Percentiles rank a stretch among this genome's conserved stretches.
These are phyloP conservation scores for Spialia ferax DNA, from an alignment of 2,888 invertebrate genomes.

Conservation along the genomic window DNA sequence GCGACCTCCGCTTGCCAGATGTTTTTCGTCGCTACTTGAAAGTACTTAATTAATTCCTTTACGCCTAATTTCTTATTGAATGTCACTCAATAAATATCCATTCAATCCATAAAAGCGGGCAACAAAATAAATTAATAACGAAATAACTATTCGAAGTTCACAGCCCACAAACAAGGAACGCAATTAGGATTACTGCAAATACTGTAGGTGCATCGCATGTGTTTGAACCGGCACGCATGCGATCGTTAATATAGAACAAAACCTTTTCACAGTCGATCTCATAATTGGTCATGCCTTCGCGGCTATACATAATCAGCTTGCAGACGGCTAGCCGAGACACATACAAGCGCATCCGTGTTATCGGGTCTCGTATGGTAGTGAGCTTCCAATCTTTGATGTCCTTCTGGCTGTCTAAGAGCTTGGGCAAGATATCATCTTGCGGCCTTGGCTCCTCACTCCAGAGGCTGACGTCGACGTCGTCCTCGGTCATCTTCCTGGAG, in stretches of 20 bases:
- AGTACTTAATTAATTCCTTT: slow-evolving; percentile 20
- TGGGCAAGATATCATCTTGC: slow-evolving; percentile 53
- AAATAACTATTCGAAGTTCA: not conserved
- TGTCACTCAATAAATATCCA: slow-evolving; percentile 5
- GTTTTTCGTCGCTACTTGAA: slow-evolving; percentile 27
- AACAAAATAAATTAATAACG: not conserved
- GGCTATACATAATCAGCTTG: slow-evolving; percentile 72
- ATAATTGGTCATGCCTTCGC: slow-evolving; percentile 74
- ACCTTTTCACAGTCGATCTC: slow-evolving; percentile 70
- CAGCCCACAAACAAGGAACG: slow-evolving; percentile 27
- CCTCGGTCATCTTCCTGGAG: slow-evolving; percentile 70
- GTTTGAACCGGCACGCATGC: slow-evolving; percentile 54
- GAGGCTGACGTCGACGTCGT: slow-evolving; percentile 70
- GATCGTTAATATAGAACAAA: slow-evolving; percentile 71
- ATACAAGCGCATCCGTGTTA: slow-evolving; percentile 68
- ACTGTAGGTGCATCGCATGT: slow-evolving; percentile 12
- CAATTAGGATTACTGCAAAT: slow-evolving; percentile 37
- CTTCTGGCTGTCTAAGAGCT: slow-evolving; percentile 51
- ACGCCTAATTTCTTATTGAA: slow-evolving; percentile 21
- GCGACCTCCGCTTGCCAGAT: slow-evolving; percentile 32
- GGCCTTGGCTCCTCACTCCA: slow-evolving; percentile 69
- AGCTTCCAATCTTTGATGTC: slow-evolving; percentile 68
- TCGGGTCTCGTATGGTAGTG: slow-evolving; percentile 71
- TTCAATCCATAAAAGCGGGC: not conserved
- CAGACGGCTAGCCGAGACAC: slow-evolving; percentile 71